These are phyloP conservation scores for Oxyruncus cristatus DNA, from an alignment of 2,113 vertebrate genomes.

Conservation along the genomic window DNA sequence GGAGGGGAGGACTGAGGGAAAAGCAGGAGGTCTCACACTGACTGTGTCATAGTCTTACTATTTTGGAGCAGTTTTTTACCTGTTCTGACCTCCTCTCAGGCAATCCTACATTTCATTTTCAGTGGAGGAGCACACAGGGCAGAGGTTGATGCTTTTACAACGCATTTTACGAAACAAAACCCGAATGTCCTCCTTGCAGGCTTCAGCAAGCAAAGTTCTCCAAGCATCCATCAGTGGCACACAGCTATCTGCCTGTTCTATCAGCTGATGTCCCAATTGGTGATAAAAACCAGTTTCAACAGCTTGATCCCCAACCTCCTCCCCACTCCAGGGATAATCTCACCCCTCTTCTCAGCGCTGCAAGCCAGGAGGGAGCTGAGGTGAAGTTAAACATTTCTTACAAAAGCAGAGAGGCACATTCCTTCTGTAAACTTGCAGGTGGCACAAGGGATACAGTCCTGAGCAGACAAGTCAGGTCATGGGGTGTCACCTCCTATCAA, in stretches of 20 bases:
- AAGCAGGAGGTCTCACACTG: not conserved
- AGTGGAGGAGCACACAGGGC: not conserved
- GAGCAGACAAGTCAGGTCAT: not conserved
- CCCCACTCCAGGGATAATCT: not conserved
- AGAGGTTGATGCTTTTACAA: not conserved
- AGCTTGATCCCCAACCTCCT: not conserved
- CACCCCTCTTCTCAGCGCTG: not conserved
- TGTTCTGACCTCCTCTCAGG: not conserved
- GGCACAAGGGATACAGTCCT: not conserved
- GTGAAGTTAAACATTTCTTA: not conserved
- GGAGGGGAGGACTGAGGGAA: not conserved
- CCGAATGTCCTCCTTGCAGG: accelerated
- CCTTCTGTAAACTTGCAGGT: not conserved
- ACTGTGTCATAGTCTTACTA: accelerated
- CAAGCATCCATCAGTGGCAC: not conserved
- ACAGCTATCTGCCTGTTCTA: not conserved
- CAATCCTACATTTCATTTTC: not conserved
- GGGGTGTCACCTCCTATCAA: not conserved
- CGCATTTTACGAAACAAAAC: accelerated
- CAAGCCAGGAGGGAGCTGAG: not conserved
- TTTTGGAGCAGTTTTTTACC: not conserved
- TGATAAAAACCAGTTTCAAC: not conserved
- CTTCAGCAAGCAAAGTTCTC: not conserved
- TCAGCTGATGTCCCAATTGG: not conserved
- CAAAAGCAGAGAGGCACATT: accelerated